Evolutionary conservation across 2,888 invertebrate species (phyloP), one percentile per base, ranked within the genome.

Genomic region (Sympetrum striolatum): DNA sequence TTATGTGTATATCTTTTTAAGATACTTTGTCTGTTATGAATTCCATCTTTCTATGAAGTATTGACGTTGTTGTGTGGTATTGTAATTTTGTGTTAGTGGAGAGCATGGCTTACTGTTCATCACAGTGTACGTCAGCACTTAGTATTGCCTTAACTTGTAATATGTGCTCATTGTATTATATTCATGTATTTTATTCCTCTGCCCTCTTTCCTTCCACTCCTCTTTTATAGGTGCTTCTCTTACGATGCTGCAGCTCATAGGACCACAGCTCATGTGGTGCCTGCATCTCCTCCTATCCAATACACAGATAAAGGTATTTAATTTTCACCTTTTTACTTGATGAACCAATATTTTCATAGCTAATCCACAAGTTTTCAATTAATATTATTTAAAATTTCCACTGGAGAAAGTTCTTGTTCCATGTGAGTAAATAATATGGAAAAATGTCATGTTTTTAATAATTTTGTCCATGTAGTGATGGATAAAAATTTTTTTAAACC

Each of bases 191-290:
- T 18, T 18, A 39, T 80, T 80, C 18, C 86, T 37, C 35, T 48
- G 31, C 37, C 86, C n/a, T 12, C 60, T 86, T n/a, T 35, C 60
- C 86, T 58, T 82, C 82, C 44, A 18, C 86, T 37, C 37, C 86
- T 60, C n/a, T 90, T 79, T 53, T 94, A 90, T 93, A 97, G 97
- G 96, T 97, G 96, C 93, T 96, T 96, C 92, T 97, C 97, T 1
- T 96, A 97, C 92, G 97, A 97, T 93, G 96, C 95, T 91, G 94
- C 96, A 81, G 94, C 95, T 25, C 96, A 96, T 93, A 94, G 96
- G 91, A 94, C 95, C 86, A 94, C 95, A 35, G 91, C 91, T 37
- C 94, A 95, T 92, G 93, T 93, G 91, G 93, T 94, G 90, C 93
- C 94, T 10, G 94, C 94, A 53, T 94, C 94, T 81, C 94, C 95